phyloP scores from a whole-genome alignment of 2,113 vertebrate species.

The Nothoprocta pentlandii region DNA sequence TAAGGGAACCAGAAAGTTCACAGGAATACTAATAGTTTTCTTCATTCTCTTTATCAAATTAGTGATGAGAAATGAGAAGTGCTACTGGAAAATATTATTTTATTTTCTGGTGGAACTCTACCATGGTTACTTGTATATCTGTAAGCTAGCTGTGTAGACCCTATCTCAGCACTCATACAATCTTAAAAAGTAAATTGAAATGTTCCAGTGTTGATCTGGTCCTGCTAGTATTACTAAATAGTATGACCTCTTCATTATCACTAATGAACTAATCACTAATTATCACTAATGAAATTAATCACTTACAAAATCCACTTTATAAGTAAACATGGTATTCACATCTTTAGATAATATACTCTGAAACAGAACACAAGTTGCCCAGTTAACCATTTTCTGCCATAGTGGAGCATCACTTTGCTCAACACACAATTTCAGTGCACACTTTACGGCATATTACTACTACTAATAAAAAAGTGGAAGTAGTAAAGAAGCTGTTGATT shows the following conservation, averaged over 20 bases:
- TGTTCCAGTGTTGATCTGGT: neutral
- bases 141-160: neutral
- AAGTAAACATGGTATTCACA: neutral
- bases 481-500: neutral
- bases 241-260: neutral
- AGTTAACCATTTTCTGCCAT: neutral
- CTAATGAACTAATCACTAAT: too few species aligned
- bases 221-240: neutral
- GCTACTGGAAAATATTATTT: too few species aligned
- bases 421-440: neutral
- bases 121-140: neutral
- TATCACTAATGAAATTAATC: too few species aligned
- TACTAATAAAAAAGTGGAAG: neutral
- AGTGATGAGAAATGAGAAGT: neutral
- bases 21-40: neutral
- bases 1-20: neutral
- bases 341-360: neutral
- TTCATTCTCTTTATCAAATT: neutral
- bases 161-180: neutral
- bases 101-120: too few species aligned
- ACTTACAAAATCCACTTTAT: neutral
- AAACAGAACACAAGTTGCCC: neutral
- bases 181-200: neutral
- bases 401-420: neutral
- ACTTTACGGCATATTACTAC: neutral